These are phyloP conservation scores for Plectus sambesii DNA, from an alignment of 1,140 invertebrate genomes.

Conservation along the genomic window DNA sequence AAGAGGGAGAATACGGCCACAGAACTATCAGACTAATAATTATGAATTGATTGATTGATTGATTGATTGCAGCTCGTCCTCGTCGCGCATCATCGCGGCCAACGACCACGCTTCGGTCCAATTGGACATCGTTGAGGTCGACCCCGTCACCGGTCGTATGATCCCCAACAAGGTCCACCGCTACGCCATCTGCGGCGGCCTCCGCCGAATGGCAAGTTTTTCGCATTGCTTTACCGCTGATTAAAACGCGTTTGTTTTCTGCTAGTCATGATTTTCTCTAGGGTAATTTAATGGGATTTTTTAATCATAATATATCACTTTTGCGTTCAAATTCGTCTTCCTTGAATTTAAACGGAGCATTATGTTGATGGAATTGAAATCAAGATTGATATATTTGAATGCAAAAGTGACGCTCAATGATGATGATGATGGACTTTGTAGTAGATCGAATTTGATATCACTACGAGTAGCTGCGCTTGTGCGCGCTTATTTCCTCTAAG, in stretches of 20 bases:
- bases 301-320: neutral
- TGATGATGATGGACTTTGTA: no score
- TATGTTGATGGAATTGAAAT: no score
- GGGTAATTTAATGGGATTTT: no score
- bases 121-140: conserved; percentile 83
- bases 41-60: no score
- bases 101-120: conserved; percentile 99
- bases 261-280: neutral
- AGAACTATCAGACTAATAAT: no score
- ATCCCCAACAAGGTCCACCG: conserved; percentile 77
- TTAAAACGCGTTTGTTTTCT: conserved; percentile 1
- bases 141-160: conserved; percentile 72
- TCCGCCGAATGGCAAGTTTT: conserved; percentile 72
- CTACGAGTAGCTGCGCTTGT: no score
- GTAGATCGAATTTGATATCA: no score
- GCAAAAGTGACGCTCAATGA: no score
- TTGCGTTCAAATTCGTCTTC: conserved; percentile 12
- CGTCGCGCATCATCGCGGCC: conserved; percentile 91
- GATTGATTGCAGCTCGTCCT: conserved; percentile 69
- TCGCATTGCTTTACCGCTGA: conserved; percentile 1
- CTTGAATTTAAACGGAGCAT: no score
- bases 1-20: no score
- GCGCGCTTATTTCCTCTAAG: no score
- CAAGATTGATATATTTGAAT: no score
- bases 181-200: conserved; percentile 92